Evolutionary conservation across 2,797 vertebrate species (phyloP).

Genomic region (Rhyacichthys aspro): DNA sequence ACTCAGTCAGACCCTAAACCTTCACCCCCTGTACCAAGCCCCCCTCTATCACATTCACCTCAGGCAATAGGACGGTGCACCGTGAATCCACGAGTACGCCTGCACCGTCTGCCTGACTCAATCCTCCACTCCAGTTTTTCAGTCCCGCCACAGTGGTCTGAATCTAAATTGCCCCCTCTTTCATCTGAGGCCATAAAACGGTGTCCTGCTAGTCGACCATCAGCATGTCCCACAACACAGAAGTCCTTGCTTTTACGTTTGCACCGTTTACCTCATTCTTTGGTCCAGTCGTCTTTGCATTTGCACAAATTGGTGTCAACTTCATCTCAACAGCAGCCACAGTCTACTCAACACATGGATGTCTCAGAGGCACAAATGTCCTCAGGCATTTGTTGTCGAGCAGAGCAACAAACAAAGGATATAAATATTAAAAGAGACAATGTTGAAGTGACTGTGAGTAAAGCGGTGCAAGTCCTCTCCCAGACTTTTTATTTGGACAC

Average conservation of each 20-base stretch:
- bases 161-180: constrained; percentile 12
- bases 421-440: constrained; percentile 13
- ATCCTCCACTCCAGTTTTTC: constrained; percentile 1
- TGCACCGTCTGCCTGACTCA: not conserved
- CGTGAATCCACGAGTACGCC: not conserved
- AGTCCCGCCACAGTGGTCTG: constrained; percentile 5
- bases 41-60: constrained; percentile 26
- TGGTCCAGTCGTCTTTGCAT: constrained; percentile 38
- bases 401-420: constrained; percentile 20
- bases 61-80: not conserved
- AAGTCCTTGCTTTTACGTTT: constrained; percentile 56
- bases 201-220: constrained; percentile 3
- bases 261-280: constrained; percentile 61
- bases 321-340: constrained; percentile 19
- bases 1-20: constrained; percentile 12
- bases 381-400: constrained; percentile 32
- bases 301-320: constrained; percentile 13
- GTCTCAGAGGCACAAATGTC: constrained; percentile 13
- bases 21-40: constrained; percentile 13
- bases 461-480: constrained; percentile 5
- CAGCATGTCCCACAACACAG: constrained; percentile 5
- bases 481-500: constrained; percentile 29
- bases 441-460: constrained; percentile 20
- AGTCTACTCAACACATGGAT: constrained; percentile 10
- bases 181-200: not conserved